These are phyloP conservation scores for Apodemia hepburni DNA, from an alignment of 2,888 invertebrate species.

Conservation along the genomic window DNA sequence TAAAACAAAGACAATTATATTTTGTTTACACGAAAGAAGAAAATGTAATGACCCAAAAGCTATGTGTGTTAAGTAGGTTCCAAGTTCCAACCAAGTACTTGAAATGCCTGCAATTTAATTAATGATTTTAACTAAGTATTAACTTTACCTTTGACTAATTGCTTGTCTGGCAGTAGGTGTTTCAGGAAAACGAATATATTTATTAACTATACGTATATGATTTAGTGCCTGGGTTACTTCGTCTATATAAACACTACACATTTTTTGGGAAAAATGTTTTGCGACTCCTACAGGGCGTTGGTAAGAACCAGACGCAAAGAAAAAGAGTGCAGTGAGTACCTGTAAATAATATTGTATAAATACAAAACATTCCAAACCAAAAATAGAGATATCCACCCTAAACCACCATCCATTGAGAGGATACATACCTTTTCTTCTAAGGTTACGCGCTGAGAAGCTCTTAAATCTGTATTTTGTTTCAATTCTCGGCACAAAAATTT, in stretches of 20 bases:
- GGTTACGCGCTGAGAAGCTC: slow-evolving; percentile 19
- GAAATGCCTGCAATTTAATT: no score
- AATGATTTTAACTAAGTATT: no score
- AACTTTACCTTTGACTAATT: slow-evolving; percentile 11
- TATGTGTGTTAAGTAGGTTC: no score
- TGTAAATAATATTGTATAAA: neutral
- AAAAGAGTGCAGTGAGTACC: slow-evolving; percentile 24
- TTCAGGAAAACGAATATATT: slow-evolving; percentile 10
- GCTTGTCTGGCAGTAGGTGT: slow-evolving; percentile 3
- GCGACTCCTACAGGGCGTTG: slow-evolving; percentile 26
- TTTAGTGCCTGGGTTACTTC: slow-evolving; percentile 30
- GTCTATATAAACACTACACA: slow-evolving; percentile 31
- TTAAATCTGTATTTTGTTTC: slow-evolving; percentile 16
- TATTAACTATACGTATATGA: slow-evolving; percentile 19
- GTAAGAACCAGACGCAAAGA: slow-evolving; percentile 31
- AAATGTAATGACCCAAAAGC: no score
- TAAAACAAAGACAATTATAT: neutral
- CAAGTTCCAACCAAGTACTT: no score
- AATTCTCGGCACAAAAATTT: slow-evolving; percentile 13
- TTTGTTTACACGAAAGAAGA: no score
- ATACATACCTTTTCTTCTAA: slow-evolving; percentile 24
- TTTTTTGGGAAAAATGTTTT: slow-evolving; percentile 29
- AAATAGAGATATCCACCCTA: no score
- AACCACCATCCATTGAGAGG: no score
- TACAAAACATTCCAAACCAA: no score